These are phyloP conservation scores for Lepus europaeus DNA, from an alignment of 2,113 vertebrate genomes.

Conservation along the genomic window DNA sequence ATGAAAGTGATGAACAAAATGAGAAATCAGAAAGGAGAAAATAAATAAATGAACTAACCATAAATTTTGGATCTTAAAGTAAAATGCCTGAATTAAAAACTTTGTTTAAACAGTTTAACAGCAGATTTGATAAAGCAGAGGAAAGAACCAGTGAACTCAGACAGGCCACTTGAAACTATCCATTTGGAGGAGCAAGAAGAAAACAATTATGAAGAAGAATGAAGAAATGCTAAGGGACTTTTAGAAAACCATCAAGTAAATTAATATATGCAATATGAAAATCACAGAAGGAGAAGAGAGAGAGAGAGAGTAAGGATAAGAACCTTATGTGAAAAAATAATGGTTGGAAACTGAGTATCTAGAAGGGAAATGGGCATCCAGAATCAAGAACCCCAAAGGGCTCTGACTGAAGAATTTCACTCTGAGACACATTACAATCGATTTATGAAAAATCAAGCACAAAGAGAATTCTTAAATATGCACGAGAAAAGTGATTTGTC, in stretches of 20 bases:
- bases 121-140: not conserved
- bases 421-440: not conserved
- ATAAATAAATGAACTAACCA: not conserved
- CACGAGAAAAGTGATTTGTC: not conserved
- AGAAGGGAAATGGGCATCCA: not conserved
- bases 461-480: not conserved
- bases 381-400: not conserved
- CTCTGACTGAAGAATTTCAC: not conserved
- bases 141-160: not conserved
- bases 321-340: not conserved
- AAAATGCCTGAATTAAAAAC: not conserved
- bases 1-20: constrained; percentile 8
- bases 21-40: not conserved
- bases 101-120: not conserved
- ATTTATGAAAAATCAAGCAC: not conserved
- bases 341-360: not conserved
- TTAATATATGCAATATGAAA: not conserved
- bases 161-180: not conserved
- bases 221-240: not conserved
- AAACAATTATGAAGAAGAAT: not conserved
- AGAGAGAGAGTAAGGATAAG: not conserved
- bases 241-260: not conserved
- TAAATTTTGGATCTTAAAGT: not conserved
- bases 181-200: not conserved
- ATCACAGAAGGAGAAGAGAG: not conserved